Evolutionary conservation across 2,113 vertebrate species (phyloP).

Genomic region (Procapra przewalskii): DNA sequence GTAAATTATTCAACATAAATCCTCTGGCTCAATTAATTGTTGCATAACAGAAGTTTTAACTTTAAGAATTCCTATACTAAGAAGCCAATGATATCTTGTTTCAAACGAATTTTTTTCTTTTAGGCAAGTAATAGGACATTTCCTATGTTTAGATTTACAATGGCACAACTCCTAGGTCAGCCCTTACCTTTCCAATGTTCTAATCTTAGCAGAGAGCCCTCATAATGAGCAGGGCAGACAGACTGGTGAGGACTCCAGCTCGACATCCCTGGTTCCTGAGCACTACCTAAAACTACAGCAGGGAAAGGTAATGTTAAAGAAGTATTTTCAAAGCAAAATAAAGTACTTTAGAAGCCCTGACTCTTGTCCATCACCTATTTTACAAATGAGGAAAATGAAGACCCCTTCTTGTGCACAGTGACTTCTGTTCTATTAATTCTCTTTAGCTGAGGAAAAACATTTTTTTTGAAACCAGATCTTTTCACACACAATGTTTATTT

Average conservation of each 20-base stretch:
- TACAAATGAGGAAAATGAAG: not conserved
- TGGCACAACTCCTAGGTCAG: not conserved
- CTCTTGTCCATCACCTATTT: not conserved
- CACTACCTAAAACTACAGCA: not conserved
- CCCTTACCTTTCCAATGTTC: not conserved
- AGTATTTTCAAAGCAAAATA: not conserved
- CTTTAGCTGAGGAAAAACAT: not conserved
- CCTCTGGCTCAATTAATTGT: not conserved
- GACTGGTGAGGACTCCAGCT: not conserved
- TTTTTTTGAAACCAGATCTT: not conserved
- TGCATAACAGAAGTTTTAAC: not conserved
- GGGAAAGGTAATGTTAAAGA: not conserved
- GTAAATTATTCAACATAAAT: not conserved
- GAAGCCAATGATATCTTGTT: not conserved
- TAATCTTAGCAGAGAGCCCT: not conserved
- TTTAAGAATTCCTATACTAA: not conserved
- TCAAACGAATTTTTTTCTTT: not conserved
- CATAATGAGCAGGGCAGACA: too few relatives aligned
- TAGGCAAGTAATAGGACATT: not conserved
- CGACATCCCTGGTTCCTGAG: not conserved
- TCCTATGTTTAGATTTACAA: not conserved
- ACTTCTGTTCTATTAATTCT: not conserved
- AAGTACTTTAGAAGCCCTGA: not conserved
- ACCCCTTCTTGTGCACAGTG: not conserved
- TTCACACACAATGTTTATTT: not conserved